Base-by-base conservation (phyloP, 2,113 vertebrate genomes). In the Cyanoderma ruficeps region DNA sequence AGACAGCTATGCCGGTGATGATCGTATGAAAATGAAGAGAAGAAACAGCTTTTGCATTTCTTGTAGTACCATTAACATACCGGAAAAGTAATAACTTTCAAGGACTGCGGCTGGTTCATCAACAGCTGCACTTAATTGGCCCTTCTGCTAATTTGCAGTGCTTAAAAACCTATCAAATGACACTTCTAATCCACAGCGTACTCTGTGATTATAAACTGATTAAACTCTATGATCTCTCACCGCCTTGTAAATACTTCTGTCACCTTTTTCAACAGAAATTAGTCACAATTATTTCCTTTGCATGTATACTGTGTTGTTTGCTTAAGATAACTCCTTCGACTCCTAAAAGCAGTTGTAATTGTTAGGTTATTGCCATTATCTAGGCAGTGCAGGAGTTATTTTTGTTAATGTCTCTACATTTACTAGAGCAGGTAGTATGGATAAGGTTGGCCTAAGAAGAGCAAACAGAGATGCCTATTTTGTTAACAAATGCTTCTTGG, bases 91-190 rank as follows among this genome's bases (percentile, higher is more conserved):
- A 53, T 39, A 84, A 68, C 44, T 93, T 93, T 21, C 33, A 96
- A 76, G 52, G n/a, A 89, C 90, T 77, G 72, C 71, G 37, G 11
- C 57, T 92, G 61, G 42, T 72, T 93, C 67, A 69, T 87, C 57
- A 92, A 76, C 94, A 95, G 78, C 75, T 93, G 75, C 35, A 89
- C 39, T 92, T 96, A 86, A 83, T 95, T 95, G 72, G 81, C 63
- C 42, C 52, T 94, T 72, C 79, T 86, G 72, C 18, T 86, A 90
- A 94, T 95, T 94, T 83, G 47, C 60, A 83, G 64, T 83, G 16
- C 89, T 95, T 96, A 86, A 92, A 92, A 93, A 81, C 68, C 71
- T 83, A 85, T 70, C 87, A 92, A 74, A 92, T 81, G 39, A 67
- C 68, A 77, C 83, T 93, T 92, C 42, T 83, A 90, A 95, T 83